Evolutionary conservation across 2,888 invertebrate genomes (phyloP).

Genomic region (Mesoligia furuncula): DNA sequence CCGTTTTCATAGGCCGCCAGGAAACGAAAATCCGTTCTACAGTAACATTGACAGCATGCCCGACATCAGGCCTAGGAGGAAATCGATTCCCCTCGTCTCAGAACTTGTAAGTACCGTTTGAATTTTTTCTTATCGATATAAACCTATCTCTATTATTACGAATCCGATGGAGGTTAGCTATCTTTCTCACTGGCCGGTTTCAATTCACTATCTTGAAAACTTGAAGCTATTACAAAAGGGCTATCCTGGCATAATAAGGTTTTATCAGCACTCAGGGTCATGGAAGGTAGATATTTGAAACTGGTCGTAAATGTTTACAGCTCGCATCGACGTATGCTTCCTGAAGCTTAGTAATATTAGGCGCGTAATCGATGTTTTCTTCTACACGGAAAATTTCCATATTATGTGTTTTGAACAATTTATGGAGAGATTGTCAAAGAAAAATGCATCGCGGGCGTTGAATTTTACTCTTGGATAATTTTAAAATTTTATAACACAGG

Average conservation of each 20-base stretch:
- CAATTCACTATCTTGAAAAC: slow-evolving; percentile 78
- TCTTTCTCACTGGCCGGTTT: slow-evolving; percentile 82
- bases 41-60: slow-evolving; percentile 99
- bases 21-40: slow-evolving; percentile 99
- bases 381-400: slow-evolving; percentile 81
- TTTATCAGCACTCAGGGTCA: slow-evolving; percentile 58
- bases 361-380: slow-evolving; percentile 90
- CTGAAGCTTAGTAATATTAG: slow-evolving; percentile 89
- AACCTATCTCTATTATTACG: slow-evolving; percentile 70
- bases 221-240: slow-evolving; percentile 60
- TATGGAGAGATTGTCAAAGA: slow-evolving; percentile 71
- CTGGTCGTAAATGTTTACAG: slow-evolving; percentile 87
- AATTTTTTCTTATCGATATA: slow-evolving; percentile 57
- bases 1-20: slow-evolving; percentile 92
- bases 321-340: slow-evolving; percentile 89
- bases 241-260: slow-evolving; percentile 58
- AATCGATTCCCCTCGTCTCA: slow-evolving; percentile 99
- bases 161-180: slow-evolving; percentile 81
- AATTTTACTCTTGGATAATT: slow-evolving; percentile 7
- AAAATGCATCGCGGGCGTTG: slow-evolving; percentile 35
- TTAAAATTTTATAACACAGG: slow-evolving; percentile 16
- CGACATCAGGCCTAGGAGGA: slow-evolving; percentile 98
- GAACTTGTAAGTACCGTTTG: slow-evolving; percentile 96
- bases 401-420: slow-evolving; percentile 79
- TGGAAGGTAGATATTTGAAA: slow-evolving; percentile 85